Conservation (phyloP, 2,888 invertebrate species). For the Nephrocerus scutellatus region DNA sequence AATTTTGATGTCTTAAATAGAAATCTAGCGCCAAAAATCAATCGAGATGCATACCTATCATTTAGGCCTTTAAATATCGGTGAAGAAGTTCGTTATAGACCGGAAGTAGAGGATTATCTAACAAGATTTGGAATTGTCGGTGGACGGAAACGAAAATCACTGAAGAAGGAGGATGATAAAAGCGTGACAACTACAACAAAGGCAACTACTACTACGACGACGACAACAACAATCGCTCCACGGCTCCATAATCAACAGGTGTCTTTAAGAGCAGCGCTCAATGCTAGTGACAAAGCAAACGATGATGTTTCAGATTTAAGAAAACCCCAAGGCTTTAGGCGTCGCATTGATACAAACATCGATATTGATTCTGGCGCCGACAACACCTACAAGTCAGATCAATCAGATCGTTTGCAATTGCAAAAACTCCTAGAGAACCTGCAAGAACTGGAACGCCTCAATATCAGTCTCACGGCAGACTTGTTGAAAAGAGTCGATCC, state of each 20-base stretch:
- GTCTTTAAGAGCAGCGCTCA: constrained; percentile 18
- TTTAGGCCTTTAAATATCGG: constrained; percentile 46
- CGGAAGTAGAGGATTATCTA: constrained; percentile 44
- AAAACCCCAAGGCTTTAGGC: constrained; percentile 18
- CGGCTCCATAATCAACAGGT: too few relatives aligned
- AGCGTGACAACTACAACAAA: constrained; percentile 15
- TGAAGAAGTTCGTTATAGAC: constrained; percentile 38
- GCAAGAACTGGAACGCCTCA: constrained; percentile 37
- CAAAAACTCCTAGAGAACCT: constrained; percentile 50
- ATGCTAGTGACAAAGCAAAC: constrained; percentile 20
- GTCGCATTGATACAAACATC: constrained; percentile 39
- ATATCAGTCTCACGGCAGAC: constrained; percentile 41
- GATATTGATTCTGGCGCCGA: constrained; percentile 34
- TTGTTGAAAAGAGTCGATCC: constrained; percentile 45
- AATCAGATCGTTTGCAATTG: constrained; percentile 49
- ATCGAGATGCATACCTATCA: constrained; percentile 40
- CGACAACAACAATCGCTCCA: neutral
- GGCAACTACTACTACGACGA: constrained; percentile 13
- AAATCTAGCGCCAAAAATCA: constrained; percentile 34
- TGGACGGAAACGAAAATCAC: constrained; percentile 34
- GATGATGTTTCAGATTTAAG: constrained; percentile 9
- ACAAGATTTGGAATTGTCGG: constrained; percentile 47
- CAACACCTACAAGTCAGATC: constrained; percentile 35
- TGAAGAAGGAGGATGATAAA: constrained; percentile 31
- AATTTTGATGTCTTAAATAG: constrained; percentile 33